Evolutionary conservation across 2,888 invertebrate genomes (phyloP).

Genomic region (Portevinia maculata): DNA sequence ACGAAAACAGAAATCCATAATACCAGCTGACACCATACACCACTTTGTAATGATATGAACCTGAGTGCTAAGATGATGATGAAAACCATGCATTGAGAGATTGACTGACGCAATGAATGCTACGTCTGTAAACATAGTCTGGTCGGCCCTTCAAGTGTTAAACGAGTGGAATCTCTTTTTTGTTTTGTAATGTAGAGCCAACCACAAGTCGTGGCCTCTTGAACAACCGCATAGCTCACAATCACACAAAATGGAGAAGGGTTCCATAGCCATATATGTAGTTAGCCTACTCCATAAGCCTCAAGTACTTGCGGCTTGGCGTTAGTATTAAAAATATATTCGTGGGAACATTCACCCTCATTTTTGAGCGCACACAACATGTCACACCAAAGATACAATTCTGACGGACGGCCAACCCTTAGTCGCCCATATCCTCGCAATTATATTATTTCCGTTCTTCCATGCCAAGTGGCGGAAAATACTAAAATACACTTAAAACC

Average conservation of each 20-base stretch:
- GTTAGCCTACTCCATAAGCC: constrained; percentile 52
- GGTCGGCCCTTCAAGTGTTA: constrained; percentile 63
- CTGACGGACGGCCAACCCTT: constrained; percentile 61
- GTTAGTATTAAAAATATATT: constrained; percentile 63
- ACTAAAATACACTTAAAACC: constrained; percentile 59
- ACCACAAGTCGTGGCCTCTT: constrained; percentile 63
- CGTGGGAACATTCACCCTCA: constrained; percentile 74
- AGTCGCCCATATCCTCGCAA: constrained; percentile 71
- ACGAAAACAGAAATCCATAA: constrained; percentile 37
- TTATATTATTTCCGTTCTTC: constrained; percentile 69
- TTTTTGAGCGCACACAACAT: constrained; percentile 55
- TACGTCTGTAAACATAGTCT: constrained; percentile 50
- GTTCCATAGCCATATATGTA: constrained; percentile 56
- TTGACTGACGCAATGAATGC: constrained; percentile 52
- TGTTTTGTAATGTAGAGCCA: constrained; percentile 28
- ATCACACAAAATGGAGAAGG: constrained; percentile 53
- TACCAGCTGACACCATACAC: constrained; percentile 48
- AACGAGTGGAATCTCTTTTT: constrained; percentile 54
- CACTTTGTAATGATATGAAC: constrained; percentile 70
- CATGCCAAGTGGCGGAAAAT: constrained; percentile 21
- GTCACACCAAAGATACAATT: constrained; percentile 61
- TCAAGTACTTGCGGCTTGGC: constrained; percentile 63
- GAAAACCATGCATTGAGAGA: constrained; percentile 31
- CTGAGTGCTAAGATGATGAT: constrained; percentile 46
- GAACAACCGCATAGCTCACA: constrained; percentile 62